Base-by-base conservation (phyloP, 1,140 invertebrate species). In the Daktulosphaira vitifoliae region DNA sequence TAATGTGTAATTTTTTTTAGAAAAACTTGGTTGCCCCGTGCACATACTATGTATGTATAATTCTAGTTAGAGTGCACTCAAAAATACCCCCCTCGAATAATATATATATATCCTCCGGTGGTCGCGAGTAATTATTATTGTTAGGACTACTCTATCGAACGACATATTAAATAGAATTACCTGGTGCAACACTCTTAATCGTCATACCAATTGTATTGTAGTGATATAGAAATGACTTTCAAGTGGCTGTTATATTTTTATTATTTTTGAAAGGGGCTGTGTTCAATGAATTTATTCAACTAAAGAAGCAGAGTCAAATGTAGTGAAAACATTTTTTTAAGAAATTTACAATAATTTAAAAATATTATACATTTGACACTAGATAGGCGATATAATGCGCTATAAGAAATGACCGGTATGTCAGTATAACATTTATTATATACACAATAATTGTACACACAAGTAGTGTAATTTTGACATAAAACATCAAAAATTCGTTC, bases 51-150 rank as follows among this genome's bases (percentile, higher is more conserved):
- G 23, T 3, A 44, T 44, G 42, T 20, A 15, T 15, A 59, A 59
- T 38, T 37, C 42, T 44, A 38, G 26, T 54, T 59, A 42, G 42
- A 59, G 54, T 42, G 54, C 42, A 59, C 54, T 59, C 54, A 8
- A 44, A 59, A 59, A 59, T 59, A 59, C 54, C 54, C 54, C 54
- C 54, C 54, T 59, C n/a, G 54, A 44, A 59, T 44, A 44, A 22
- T 26, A 59, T 13, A 59, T 59, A 42, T 59, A 33, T 46, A 37
- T 59, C 54, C 39, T n/a, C 54, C n/a, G 54, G 54, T 42, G 54
- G 54, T 42, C 54, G 39, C 42, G n/a, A n/a, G 54, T 59, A 59
- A 59, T 59, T 59, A 59, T 59, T 59, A 44, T 59, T 59, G 54
- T 59, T 42, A 44, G 39, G 42, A 59, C 54, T 59, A 59, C 39